A percentile compares a stretch with the other conserved stretches of the same genome.
phyloP scores from a whole-genome alignment of 2,797 vertebrate genomes.

The Hyperoplus immaculatus region DNA sequence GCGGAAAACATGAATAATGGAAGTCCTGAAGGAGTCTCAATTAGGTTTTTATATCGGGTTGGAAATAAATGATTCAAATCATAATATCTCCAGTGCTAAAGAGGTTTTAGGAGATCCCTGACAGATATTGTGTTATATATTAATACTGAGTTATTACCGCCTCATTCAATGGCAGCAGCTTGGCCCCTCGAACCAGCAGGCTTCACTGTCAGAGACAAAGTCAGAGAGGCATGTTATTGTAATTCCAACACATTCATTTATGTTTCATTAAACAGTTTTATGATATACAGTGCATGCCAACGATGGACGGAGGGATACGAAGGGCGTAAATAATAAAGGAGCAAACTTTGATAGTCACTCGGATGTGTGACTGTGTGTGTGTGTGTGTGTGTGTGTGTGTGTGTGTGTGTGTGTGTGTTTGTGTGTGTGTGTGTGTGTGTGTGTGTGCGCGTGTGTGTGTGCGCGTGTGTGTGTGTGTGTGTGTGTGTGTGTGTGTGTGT shows the following conservation, averaged over 20 bases:
- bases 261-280: constrained; percentile 69
- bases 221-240: constrained; percentile 61
- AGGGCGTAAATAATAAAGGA: constrained; percentile 57
- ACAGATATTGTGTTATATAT: constrained; percentile 60
- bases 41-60: constrained; percentile 53
- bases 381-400: constrained; percentile 5
- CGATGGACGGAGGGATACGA: constrained; percentile 46
- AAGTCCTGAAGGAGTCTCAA: constrained; percentile 58
- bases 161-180: constrained; percentile 24
- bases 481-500: constrained; percentile 3
- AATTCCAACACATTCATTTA: constrained; percentile 52
- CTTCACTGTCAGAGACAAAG: constrained; percentile 43
- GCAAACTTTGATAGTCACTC: constrained; percentile 17
- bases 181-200: constrained; percentile 36
- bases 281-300: constrained; percentile 32
- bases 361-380: not conserved
- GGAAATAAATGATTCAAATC: constrained; percentile 65
- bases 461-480: constrained; percentile 21
- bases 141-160: constrained; percentile 45
- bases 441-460: constrained; percentile 7
- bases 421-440: constrained; percentile 1
- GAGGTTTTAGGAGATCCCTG: constrained; percentile 44
- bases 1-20: constrained; percentile 58
- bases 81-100: constrained; percentile 60
- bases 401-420: constrained; percentile 5